Base-by-base conservation (phyloP, 2,113 vertebrate genomes). In the Oryzias melastigma region DNA sequence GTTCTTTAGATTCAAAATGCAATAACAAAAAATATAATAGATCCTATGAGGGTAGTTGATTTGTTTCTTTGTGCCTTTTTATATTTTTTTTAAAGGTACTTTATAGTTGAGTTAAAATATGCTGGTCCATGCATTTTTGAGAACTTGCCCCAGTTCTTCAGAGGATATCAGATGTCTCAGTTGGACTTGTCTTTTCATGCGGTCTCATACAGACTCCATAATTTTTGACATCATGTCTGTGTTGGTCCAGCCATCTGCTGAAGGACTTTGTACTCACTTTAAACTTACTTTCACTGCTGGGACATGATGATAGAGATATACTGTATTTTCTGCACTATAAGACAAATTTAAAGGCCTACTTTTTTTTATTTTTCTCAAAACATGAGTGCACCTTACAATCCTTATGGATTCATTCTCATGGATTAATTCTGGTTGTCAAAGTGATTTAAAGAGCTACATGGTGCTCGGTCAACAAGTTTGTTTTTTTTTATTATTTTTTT, bases 161-260 rank as follows among this genome's bases (percentile, higher is more conserved):
- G 35, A 54, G 49, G 27, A 44, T 47, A 29, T 7, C 40, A 46
- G 41, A 15, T 19, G 20, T 64, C 19, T 58, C 51, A 15, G 43
- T 42, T 25, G 53, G 20, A 49, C 49, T 62, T 72, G 55, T 54
- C 55, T 54, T 20, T 50, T 65, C 62, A 55, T 54, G 57, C 24
- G 18, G 50, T 57, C 40, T 57, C 46, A 58, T 40, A 66, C 35
- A 63, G 68, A 71, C 43, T 71, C 2, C 7, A 53, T 59, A 40
- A 59, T 68, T 35, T 53, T 22, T 29, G 5, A 50, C 44, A 46
- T 5, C 44, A 13, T 25, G 19, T 57, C 53, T 58, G 41, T 47
- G 5, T 47, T 43, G 60, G 43, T 45, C 50, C 14, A 29, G 58
- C 19, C 15, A 14, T 58, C 45, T 59, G 55, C 46, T 24, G 35